Percentiles rank a stretch among this genome's conserved stretches.
Conservation (phyloP, 2,888 invertebrate genomes). For the Bedellia somnulentella region DNA sequence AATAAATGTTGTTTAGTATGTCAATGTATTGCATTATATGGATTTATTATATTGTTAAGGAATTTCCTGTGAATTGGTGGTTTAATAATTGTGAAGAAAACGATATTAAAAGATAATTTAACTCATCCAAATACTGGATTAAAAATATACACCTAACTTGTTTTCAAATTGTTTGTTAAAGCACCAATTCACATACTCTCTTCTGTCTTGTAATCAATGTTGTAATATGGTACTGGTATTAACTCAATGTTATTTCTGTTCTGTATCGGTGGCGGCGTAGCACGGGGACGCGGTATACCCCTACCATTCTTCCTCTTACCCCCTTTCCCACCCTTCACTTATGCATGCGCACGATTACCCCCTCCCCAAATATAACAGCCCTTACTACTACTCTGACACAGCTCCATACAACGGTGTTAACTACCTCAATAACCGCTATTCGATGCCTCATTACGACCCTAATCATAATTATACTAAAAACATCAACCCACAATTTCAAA, state of each 20-base stretch:
- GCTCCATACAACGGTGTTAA: too few relatives aligned
- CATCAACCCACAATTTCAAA: not conserved
- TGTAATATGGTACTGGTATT: slow-evolving; percentile 18
- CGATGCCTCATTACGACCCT: not conserved
- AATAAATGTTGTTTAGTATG: too few relatives aligned
- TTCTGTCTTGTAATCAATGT: not conserved
- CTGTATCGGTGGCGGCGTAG: slow-evolving; percentile 61
- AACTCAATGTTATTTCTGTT: slow-evolving; percentile 49
- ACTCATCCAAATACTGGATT: too few relatives aligned
- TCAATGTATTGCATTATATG: too few relatives aligned
- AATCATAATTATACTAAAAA: not conserved
- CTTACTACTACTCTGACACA: slow-evolving; percentile 52
- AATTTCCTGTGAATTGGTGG: too few relatives aligned
- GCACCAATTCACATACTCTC: too few relatives aligned
- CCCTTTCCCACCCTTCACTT: slow-evolving; percentile 45
- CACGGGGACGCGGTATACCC: slow-evolving; percentile 70
- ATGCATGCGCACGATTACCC: slow-evolving; percentile 18
- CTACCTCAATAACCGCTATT: too few relatives aligned
- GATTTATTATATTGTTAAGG: too few relatives aligned
- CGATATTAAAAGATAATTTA: too few relatives aligned
- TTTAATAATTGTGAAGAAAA: too few relatives aligned
- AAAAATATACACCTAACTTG: too few relatives aligned
- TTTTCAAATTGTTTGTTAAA: too few relatives aligned
- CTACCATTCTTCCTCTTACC: slow-evolving; percentile 46
- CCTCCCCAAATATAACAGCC: slow-evolving; percentile 60